Conservation (phyloP, 2,113 vertebrate species). For the Cyprinodon variegatus region DNA sequence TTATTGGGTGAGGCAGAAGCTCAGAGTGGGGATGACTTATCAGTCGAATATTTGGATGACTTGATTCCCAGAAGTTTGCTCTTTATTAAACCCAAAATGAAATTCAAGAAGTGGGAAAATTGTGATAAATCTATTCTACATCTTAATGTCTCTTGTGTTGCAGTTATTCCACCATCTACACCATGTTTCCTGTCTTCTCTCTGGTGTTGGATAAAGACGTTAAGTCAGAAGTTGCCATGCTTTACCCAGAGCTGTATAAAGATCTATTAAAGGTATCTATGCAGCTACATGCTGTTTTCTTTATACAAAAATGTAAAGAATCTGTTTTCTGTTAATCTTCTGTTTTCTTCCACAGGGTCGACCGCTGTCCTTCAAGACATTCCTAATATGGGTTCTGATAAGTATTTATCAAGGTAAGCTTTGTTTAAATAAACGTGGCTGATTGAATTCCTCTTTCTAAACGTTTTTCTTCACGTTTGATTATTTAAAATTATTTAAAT, state of each 20-base stretch:
- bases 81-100: constrained; percentile 60
- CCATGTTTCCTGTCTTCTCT: constrained; percentile 99
- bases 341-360: constrained; percentile 83
- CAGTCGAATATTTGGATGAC: constrained; percentile 55
- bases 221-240: constrained; percentile 97
- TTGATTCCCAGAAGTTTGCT: constrained; percentile 68
- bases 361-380: constrained; percentile 94
- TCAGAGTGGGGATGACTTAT: constrained; percentile 62
- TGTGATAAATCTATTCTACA: constrained; percentile 14
- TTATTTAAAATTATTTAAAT: no score
- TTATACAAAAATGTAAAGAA: background rate
- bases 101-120: constrained; percentile 48
- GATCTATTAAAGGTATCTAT: constrained; percentile 91
- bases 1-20: constrained; percentile 88
- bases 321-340: background rate
- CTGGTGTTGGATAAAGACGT: constrained; percentile 98
- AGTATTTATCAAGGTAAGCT: constrained; percentile 97
- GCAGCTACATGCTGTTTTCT: background rate
- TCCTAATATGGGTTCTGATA: constrained; percentile 97
- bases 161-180: constrained; percentile 96
- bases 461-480: no score
- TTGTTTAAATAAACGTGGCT: background rate
- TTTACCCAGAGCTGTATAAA: constrained; percentile 97
- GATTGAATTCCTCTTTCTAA: no score
- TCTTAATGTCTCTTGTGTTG: constrained; percentile 25